Base-by-base conservation (phyloP, 1,140 invertebrate species). In the Drosophila prosaltans region DNA sequence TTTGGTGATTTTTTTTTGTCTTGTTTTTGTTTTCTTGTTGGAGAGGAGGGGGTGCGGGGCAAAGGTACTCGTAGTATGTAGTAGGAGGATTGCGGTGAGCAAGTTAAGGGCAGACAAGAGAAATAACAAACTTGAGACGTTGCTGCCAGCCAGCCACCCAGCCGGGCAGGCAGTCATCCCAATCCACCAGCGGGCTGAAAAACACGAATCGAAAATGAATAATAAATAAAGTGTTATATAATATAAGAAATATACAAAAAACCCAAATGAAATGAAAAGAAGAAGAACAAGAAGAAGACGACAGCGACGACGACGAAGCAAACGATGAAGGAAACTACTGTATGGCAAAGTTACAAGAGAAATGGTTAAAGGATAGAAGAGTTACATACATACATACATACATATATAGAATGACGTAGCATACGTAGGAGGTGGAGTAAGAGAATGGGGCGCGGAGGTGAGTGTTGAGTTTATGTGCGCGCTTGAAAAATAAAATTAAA, bases 141-240 rank as follows among this genome's bases (percentile, higher is more conserved):
- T 55, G 64, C 30, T 62, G 74, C 55, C 54, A 72, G 54, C 54
- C 69, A 39, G 84, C 16, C 16, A 16, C 16, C 55, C 54, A 72
- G 54, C 54, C 16, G 0, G 16, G 16, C 16, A 16, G 16, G 16
- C 69, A 39, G 84, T 16, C 16, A 16, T 16, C 16, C 16, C 16
- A 16, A 16, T 16, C 16, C 16, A 16, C 16, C 16, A 16, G 84
- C 80, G 21, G 45, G 24, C 45, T 51, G 21, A 51, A 82, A 88
- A 89, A 84, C 84, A 89, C 84, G 84, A 89, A 89, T 89, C 84
- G 84, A 89, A 89, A 89, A 89, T 89, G 84, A 89, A 89, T 89
- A 89, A 89, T 89, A 89, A 89, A 89, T 89, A 89, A 89, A 89
- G 84, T 89, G 84, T 89, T 89, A 89, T 89, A 89, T 89, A 89